phyloP scores from a whole-genome alignment of 2,113 vertebrate genomes.

The Cyanistes caeruleus region DNA sequence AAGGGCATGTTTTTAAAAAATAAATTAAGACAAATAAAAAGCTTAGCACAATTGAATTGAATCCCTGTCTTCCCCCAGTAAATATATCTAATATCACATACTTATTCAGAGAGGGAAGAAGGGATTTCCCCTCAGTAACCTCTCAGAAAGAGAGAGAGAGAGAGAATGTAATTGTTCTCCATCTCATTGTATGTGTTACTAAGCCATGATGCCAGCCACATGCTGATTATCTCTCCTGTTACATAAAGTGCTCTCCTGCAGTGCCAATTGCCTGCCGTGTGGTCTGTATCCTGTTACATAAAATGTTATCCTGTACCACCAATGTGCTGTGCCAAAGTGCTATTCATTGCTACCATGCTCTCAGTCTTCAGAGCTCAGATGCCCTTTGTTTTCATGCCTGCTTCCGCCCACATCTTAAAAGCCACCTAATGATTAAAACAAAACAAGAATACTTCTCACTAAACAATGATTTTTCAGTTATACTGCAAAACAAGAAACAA shows the following conservation, averaged over 20 bases:
- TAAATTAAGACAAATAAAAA: constrained; percentile 33
- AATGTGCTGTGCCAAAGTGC: neutral
- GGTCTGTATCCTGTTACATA: constrained; percentile 38
- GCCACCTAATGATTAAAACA: constrained; percentile 28
- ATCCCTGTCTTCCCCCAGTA: neutral
- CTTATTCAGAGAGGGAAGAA: neutral
- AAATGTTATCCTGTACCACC: neutral
- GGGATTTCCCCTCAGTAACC: neutral
- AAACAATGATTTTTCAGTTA: neutral
- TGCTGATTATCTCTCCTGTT: constrained; percentile 50
- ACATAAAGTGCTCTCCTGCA: constrained; percentile 17
- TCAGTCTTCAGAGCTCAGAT: neutral
- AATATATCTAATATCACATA: constrained; percentile 32
- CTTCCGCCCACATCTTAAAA: constrained; percentile 33
- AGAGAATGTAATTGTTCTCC: neutral
- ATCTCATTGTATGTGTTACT: neutral
- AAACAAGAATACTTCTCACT: constrained; percentile 1
- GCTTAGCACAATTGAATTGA: neutral
- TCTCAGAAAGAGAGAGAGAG: neutral
- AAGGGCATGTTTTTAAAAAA: constrained; percentile 8
- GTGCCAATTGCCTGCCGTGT: constrained; percentile 4
- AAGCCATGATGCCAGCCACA: neutral
- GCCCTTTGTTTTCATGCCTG: constrained; percentile 26
- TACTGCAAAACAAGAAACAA: neutral
- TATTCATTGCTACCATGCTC: neutral